Percentiles rank a stretch among this genome's conserved stretches.
phyloP scores from a whole-genome alignment of 2,888 invertebrate genomes.

The Zygogramma bicolorata region DNA sequence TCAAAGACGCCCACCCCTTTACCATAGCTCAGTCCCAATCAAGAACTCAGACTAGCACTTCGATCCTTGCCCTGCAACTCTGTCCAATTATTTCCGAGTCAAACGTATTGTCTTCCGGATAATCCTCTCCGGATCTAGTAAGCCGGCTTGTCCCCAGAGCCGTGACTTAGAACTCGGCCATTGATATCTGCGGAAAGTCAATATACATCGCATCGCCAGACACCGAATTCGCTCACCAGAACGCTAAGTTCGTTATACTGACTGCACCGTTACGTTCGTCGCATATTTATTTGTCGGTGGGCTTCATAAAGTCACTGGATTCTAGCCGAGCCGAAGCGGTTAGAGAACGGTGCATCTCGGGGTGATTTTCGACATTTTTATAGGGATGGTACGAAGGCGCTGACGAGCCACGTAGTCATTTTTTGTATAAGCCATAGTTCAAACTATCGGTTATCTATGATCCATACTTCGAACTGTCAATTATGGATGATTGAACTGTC shows the following conservation, averaged over 20 bases:
- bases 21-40: background rate
- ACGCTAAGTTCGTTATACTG: constrained; percentile 12
- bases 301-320: background rate
- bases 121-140: constrained; percentile 44
- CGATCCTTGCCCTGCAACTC: background rate
- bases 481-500: no score
- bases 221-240: background rate
- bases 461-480: no score
- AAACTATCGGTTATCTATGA: no score
- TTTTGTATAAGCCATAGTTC: no score
- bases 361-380: no score
- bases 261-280: constrained; percentile 4
- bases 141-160: constrained; percentile 38
- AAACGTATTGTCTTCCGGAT: constrained; percentile 46
- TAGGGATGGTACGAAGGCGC: no score
- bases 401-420: no score
- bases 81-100: constrained; percentile 15
- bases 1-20: background rate
- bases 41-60: background rate
- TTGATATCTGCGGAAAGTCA: constrained; percentile 37
- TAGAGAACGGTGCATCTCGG: background rate
- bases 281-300: background rate
- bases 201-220: constrained; percentile 22
- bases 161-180: constrained; percentile 36
- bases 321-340: background rate